Base-by-base conservation (phyloP, 2,797 vertebrate species). In the Acropternis orthonyx region DNA sequence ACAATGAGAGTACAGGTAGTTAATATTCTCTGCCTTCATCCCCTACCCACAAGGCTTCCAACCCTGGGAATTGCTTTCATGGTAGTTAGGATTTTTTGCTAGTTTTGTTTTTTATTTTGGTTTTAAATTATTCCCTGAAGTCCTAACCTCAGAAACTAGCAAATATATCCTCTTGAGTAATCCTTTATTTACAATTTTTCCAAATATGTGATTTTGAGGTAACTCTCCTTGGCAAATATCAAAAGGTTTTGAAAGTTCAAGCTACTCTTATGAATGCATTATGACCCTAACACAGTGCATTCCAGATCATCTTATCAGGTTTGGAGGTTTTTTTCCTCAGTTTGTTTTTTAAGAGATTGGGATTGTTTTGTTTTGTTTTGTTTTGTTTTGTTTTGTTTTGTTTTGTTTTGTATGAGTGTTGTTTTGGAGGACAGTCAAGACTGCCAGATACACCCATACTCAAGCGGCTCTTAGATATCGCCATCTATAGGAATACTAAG, bases 101-200 rank as follows among this genome's bases (percentile, higher is more conserved):
- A 2, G 4, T 15, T 52, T 59, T 6, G 10, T 1, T 2, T 20
- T 55, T 83, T 41, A 27, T 61, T 92, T 92, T 56, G 2, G 1
- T 32, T 92, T 91, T 89, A 89, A 92, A 88, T 71, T 89, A 80
- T 89, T 93, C 55, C 37, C 76, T 65, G 52, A 87, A 85, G 12
- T 12, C 28, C 22, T 79, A n/a, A 32, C 17, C 41, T 91, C 67
- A n/a, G 41, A 49, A 82, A 59, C 22, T 52, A 82, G 73, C 11
- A 84, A 81, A 76, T 69, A 55, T 19, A 62, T n/a, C 11, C 37
- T 71, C 67, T 51, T 56, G 68, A 59, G 67, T 91, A 93, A 85
- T 73, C 21, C 71, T 81, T 93, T 89, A 89, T 93, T 92, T 59
- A 62, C 12, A 78, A 2, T 65, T 90, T 95, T 92, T 82, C 43